phyloP scores from a whole-genome alignment of 2,888 invertebrate species.

The Noctua janthe region DNA sequence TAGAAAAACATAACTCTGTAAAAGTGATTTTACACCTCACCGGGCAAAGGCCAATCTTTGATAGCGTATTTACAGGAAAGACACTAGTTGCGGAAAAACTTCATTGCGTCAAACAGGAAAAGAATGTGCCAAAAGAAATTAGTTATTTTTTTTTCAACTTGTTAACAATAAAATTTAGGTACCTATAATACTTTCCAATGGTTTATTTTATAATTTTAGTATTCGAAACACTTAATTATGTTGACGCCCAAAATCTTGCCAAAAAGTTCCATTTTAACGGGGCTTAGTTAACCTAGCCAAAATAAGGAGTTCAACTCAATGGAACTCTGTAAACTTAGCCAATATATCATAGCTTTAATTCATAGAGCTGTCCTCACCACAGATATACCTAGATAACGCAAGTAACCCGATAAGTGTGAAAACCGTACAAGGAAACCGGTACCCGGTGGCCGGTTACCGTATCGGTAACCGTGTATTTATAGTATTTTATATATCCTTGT shows the following conservation, averaged over 20 bases:
- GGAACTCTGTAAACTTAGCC: no score
- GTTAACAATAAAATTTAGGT: background rate
- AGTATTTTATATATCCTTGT: no score
- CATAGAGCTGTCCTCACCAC: no score
- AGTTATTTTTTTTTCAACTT: background rate
- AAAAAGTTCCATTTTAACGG: background rate
- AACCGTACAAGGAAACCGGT: no score
- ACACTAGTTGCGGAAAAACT: background rate
- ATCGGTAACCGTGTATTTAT: no score
- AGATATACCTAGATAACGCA: no score
- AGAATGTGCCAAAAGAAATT: conserved; percentile 8
- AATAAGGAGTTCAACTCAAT: background rate
- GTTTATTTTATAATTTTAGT: background rate
- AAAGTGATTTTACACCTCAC: background rate
- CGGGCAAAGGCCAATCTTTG: background rate
- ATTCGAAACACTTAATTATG: background rate
- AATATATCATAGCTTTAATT: no score
- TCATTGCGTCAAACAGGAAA: conserved; percentile 28
- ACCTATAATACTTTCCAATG: background rate
- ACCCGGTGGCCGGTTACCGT: no score
- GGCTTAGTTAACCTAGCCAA: background rate
- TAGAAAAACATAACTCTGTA: background rate
- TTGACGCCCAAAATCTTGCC: background rate
- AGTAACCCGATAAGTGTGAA: no score
- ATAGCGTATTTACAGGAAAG: background rate